Evolutionary conservation across 2,888 invertebrate genomes (phyloP), one percentile per base, ranked within the genome.

Genomic region (Fragum sueziense): DNA sequence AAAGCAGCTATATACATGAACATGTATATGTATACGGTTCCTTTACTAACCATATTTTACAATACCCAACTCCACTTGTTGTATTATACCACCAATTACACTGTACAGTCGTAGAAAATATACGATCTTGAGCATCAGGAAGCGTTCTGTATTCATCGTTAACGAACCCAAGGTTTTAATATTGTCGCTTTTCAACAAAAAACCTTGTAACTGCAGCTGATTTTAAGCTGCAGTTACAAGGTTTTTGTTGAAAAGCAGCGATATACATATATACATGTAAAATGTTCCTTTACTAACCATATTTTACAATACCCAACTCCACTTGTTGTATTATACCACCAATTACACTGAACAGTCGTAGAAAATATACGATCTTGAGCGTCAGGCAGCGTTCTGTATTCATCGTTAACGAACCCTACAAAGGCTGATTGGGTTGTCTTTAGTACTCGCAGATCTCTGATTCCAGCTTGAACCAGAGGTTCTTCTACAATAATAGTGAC

Each of bases 391-490:
- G 96, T 96, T 33, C 96, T 95, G 92, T 95, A 97, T 88, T 96
- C 96, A 89, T 97, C 97, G 90, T 95, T 95, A 29, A 96, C 95
- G 90, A 97, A 97, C 92, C 96, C 96, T 2, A 95, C 95, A 90
- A 97, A 97, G 0, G 96, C 95, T 0, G 97, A 97, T 91, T 97
- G 96, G 0, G 97, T 97, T 0, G 97, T 97, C 93, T 97, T 97
- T 81, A 97, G 93, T 0, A 97, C 95, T 54, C 96, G 94, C 29
- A 97, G 94, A 29, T 95, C 95, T 86, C 95, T 95, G 71, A 97
- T 93, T 11, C 96, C 96, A 51, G 85, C 71, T 31, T 59, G 70
- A 9, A 85, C 74, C 22, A 75, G 1, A n/a, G 85, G 86, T 41
- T 61, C 54, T 7, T 79, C 87, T 87, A 68, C n/a, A n/a, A n/a